Evolutionary conservation across 2,797 vertebrate species (phyloP).

Genomic region (Parauchenoglanis punctatus): DNA sequence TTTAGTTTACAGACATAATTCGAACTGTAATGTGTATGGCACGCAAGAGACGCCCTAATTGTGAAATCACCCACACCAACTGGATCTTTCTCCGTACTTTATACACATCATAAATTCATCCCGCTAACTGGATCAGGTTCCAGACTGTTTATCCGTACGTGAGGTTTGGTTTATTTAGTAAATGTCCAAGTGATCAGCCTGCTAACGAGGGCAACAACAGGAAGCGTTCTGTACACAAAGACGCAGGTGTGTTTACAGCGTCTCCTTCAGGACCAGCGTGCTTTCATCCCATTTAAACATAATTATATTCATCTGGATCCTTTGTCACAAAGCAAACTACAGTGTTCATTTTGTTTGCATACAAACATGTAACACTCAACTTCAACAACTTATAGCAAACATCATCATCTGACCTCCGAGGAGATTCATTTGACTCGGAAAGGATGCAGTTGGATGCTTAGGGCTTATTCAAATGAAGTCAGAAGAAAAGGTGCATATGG

Average conservation of each 20-base stretch:
- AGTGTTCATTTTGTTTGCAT: not conserved
- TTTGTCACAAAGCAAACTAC: not conserved
- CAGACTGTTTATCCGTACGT: not conserved
- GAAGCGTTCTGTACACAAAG: slow-evolving; percentile 11
- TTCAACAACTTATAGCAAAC: not conserved
- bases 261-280: slow-evolving; percentile 1
- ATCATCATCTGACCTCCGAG: not conserved
- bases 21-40: not conserved
- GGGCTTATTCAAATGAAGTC: not conserved
- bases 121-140: slow-evolving; percentile 14
- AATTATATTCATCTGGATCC: slow-evolving; percentile 18
- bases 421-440: not conserved
- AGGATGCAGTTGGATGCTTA: not conserved
- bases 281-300: not conserved
- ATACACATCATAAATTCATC: not conserved
- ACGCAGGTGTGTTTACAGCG: slow-evolving; percentile 22
- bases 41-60: not conserved
- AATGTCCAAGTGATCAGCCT: not conserved
- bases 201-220: slow-evolving; percentile 3
- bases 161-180: not conserved
- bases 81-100: not conserved
- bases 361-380: not conserved
- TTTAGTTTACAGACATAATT: not conserved
- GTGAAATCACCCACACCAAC: not conserved
- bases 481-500: not conserved